These are phyloP conservation scores for Leptopterna dolabrata DNA, from an alignment of 2,888 invertebrate genomes.

Conservation along the genomic window DNA sequence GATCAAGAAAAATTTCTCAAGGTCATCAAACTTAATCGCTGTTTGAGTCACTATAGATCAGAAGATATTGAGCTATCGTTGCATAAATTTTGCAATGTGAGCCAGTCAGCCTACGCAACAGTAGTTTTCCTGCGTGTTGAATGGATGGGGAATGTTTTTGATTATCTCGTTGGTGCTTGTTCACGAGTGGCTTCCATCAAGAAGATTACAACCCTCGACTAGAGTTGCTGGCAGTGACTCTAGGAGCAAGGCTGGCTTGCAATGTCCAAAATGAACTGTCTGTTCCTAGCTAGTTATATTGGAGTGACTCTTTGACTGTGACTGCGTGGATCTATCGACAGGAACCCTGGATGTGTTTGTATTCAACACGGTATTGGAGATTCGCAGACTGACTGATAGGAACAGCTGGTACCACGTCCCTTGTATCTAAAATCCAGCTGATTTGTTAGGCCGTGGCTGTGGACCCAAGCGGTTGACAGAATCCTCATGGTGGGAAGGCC, in stretches of 20 bases:
- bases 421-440: constrained; percentile 64
- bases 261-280: constrained; percentile 23
- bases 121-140: constrained; percentile 48
- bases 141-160: constrained; percentile 59
- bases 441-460: constrained; percentile 65
- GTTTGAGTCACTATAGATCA: neutral
- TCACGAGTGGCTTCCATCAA: constrained; percentile 62
- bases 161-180: constrained; percentile 62
- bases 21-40: neutral
- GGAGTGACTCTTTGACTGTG: constrained; percentile 64
- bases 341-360: constrained; percentile 63
- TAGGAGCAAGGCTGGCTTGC: constrained; percentile 62
- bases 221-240: constrained; percentile 64
- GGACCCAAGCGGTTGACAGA: constrained; percentile 59
- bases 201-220: constrained; percentile 62
- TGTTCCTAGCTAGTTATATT: constrained; percentile 58
- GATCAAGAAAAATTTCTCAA: neutral
- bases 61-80: constrained; percentile 47
- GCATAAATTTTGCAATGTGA: constrained; percentile 64
- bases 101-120: constrained; percentile 61
- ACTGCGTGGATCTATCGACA: constrained; percentile 62
- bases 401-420: constrained; percentile 64
- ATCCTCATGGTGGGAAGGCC: constrained; percentile 64
- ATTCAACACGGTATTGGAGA: constrained; percentile 63
- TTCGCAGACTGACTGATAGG: constrained; percentile 57